Evolutionary conservation across 2,113 vertebrate genomes (phyloP).

Genomic region (Pantherophis guttatus): DNA sequence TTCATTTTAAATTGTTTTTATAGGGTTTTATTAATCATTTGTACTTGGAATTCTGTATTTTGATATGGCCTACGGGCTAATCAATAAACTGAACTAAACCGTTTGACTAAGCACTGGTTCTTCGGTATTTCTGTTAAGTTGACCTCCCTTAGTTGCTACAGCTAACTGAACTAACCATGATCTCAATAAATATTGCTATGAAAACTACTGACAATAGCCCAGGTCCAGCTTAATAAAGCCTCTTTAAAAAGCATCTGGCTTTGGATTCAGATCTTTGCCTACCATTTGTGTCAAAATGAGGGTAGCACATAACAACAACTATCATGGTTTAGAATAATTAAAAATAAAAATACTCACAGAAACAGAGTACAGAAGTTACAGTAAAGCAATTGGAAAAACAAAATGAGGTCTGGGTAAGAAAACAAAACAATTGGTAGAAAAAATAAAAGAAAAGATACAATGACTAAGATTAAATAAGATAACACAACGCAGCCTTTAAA

Average conservation of each 20-base stretch:
- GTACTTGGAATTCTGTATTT: too few relatives aligned
- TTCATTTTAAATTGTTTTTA: too few relatives aligned
- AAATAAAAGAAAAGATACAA: constrained; percentile 5
- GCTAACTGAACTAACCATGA: not conserved
- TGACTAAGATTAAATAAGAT: not conserved
- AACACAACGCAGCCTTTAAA: not conserved
- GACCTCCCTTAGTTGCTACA: not conserved
- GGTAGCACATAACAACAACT: not conserved
- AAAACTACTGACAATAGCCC: not conserved
- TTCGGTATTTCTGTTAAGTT: not conserved
- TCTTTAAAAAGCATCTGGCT: constrained; percentile 36
- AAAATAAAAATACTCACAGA: constrained; percentile 71
- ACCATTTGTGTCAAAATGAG: not conserved
- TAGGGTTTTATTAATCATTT: too few relatives aligned
- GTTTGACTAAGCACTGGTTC: not conserved
- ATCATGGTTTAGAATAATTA: constrained; percentile 33
- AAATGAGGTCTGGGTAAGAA: constrained; percentile 54
- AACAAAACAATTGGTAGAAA: constrained; percentile 26
- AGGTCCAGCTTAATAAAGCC: constrained; percentile 35
- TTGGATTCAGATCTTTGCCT: not conserved
- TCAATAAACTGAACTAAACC: too few relatives aligned
- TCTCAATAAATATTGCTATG: not conserved
- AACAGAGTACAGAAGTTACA: constrained; percentile 67
- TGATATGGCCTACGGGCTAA: too few relatives aligned
- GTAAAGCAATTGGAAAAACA: constrained; percentile 61